Base-by-base conservation (phyloP, 2,797 vertebrate genomes). In the Esox masquinongy region DNA sequence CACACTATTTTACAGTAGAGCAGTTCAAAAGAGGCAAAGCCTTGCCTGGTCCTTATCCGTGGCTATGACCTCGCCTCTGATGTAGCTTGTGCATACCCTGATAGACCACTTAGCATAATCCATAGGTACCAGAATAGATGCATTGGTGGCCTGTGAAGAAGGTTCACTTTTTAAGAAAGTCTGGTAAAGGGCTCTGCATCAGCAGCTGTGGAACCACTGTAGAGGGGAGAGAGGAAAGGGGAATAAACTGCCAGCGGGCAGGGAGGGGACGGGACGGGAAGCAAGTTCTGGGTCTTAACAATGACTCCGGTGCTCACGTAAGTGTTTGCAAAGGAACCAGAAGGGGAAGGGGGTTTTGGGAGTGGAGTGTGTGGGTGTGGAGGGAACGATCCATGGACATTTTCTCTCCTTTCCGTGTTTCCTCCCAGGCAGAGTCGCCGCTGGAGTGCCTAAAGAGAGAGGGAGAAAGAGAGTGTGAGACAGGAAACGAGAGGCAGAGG, bases 391-490 rank as follows among this genome's bases (percentile, higher is more conserved):
- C 82, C 81, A 77, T 80, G 87, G 81, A 91, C 85, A 80, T 74
- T 47, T 73, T 70, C 29, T 43, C 78, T 81, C 69, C 29, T 43
- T 77, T 81, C 69, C 80, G 73, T 22, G 81, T 82, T 91, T 91
- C 89, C 88, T 91, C 88, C 86, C 88, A 92, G 91, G 86, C 86
- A 88, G 86, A 92, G 80, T 89, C 87, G 88, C 77, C 26, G 63
- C 83, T 22, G 79, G 77, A 85, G 79, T 39, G 79, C 86, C 85
- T 83, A 86, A 78, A 19, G 70, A 68, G 22, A n/a, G 31, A 29
- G 39, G 68, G 72, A 71, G 59, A 47, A 68, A 16, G 9, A 5
- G 43, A 59, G 50, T 26, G 24, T 34, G 34, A 39, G 19, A 34
- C 36, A 75, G 74, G 31, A 22, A 34, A 17, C 36, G 22, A 12